phyloP scores from a whole-genome alignment of 2,797 vertebrate genomes.

The Arctocebus calabarensis region DNA sequence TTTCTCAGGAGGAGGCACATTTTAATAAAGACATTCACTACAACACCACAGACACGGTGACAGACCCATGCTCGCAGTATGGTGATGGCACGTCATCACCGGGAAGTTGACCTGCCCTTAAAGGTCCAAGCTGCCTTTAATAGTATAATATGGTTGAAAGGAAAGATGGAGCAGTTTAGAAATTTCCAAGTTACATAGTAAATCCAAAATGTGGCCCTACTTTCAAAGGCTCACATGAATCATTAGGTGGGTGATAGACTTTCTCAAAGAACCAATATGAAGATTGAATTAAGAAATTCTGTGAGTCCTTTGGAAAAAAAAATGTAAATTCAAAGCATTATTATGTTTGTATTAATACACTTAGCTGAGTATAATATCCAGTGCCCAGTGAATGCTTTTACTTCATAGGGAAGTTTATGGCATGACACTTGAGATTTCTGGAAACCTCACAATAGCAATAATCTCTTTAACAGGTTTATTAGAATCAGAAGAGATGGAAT shows the following conservation, averaged over 20 bases:
- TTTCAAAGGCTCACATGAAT: slow-evolving; percentile 42
- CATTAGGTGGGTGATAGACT: slow-evolving; percentile 56
- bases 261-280: slow-evolving; percentile 51
- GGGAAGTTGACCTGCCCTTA: background rate
- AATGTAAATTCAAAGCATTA: background rate
- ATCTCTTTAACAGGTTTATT: background rate
- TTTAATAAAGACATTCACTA: background rate
- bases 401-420: background rate
- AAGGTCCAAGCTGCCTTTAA: background rate
- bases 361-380: background rate
- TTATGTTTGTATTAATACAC: background rate
- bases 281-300: slow-evolving; percentile 5
- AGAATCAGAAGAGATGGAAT: background rate
- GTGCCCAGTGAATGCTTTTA: background rate
- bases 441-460: background rate
- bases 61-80: background rate
- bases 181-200: slow-evolving; percentile 60
- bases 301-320: background rate
- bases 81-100: background rate
- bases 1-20: background rate
- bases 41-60: background rate
- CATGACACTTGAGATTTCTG: background rate
- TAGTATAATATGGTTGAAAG: background rate
- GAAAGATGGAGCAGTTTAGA: background rate
- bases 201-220: slow-evolving; percentile 66